Evolutionary conservation across 2,113 vertebrate genomes (phyloP).

Genomic region (Laticauda colubrina): DNA sequence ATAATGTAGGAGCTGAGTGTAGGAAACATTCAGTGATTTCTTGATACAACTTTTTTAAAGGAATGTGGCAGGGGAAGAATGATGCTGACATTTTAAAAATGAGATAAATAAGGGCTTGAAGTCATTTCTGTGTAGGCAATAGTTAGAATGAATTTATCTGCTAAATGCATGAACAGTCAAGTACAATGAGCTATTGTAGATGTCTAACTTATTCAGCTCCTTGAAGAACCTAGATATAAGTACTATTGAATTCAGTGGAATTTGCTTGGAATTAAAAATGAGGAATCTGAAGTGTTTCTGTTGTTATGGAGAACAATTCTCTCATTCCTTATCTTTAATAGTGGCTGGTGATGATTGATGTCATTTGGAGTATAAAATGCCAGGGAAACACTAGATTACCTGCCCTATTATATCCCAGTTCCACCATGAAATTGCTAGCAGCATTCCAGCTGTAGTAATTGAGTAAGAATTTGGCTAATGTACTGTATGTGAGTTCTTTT

Average conservation of each 20-base stretch:
- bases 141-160: background rate
- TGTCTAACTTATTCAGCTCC: background rate
- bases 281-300: background rate
- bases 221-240: background rate
- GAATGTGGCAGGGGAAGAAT: background rate
- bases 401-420: background rate
- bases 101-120: background rate
- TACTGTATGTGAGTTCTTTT: background rate
- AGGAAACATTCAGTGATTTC: background rate
- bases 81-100: background rate
- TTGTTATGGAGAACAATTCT: background rate
- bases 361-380: background rate
- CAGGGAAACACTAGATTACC: background rate
- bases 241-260: background rate
- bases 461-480: background rate
- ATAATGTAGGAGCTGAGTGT: background rate
- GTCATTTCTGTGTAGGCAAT: background rate
- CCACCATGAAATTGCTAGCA: background rate
- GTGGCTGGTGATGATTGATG: background rate
- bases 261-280: background rate
- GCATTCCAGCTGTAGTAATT: background rate
- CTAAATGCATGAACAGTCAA: background rate
- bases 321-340: background rate
- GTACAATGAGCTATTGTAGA: background rate
- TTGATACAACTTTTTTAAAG: background rate